phyloP scores from a whole-genome alignment of 2,888 invertebrate genomes.

The Agrotis clavis region DNA sequence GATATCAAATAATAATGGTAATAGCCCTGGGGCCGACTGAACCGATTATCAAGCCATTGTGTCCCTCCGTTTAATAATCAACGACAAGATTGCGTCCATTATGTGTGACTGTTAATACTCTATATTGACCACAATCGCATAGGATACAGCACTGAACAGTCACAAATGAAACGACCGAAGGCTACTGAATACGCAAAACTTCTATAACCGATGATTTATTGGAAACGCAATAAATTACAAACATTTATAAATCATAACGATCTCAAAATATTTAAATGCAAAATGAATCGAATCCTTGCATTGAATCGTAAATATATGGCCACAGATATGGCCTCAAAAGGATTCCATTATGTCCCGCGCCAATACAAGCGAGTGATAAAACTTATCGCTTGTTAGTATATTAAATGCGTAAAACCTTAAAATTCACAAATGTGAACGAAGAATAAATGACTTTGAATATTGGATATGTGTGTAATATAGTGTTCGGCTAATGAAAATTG shows the following conservation, averaged over 20 bases:
- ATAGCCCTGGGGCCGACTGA: slow-evolving; percentile 73
- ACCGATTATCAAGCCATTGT: slow-evolving; percentile 76
- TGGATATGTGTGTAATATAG: slow-evolving; percentile 40
- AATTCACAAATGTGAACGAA: slow-evolving; percentile 46
- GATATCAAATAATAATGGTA: slow-evolving; percentile 77
- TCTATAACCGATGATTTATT: slow-evolving; percentile 51
- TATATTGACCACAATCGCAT: slow-evolving; percentile 67
- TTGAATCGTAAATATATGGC: slow-evolving; percentile 53
- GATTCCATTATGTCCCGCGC: slow-evolving; percentile 45
- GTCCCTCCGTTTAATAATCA: slow-evolving; percentile 69
- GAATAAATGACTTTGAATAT: slow-evolving; percentile 57
- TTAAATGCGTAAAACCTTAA: slow-evolving; percentile 55
- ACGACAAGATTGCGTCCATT: slow-evolving; percentile 69
- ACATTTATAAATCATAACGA: slow-evolving; percentile 49
- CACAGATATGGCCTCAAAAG: slow-evolving; percentile 50
- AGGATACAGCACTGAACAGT: slow-evolving; percentile 42
- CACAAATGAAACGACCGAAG: slow-evolving; percentile 12
- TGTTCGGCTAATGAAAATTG: slow-evolving; percentile 44
- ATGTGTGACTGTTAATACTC: slow-evolving; percentile 65
- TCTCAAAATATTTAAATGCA: slow-evolving; percentile 57
- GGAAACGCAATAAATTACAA: slow-evolving; percentile 43
- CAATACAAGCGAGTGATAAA: slow-evolving; percentile 56
- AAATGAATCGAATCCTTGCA: slow-evolving; percentile 39
- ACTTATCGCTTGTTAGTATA: slow-evolving; percentile 58
- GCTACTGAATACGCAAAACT: slow-evolving; percentile 41